A percentile compares a stretch with the other conserved stretches of the same genome.
These are phyloP conservation scores for Myiozetetes cayanensis DNA, from an alignment of 2,113 vertebrate genomes.

Conservation along the genomic window DNA sequence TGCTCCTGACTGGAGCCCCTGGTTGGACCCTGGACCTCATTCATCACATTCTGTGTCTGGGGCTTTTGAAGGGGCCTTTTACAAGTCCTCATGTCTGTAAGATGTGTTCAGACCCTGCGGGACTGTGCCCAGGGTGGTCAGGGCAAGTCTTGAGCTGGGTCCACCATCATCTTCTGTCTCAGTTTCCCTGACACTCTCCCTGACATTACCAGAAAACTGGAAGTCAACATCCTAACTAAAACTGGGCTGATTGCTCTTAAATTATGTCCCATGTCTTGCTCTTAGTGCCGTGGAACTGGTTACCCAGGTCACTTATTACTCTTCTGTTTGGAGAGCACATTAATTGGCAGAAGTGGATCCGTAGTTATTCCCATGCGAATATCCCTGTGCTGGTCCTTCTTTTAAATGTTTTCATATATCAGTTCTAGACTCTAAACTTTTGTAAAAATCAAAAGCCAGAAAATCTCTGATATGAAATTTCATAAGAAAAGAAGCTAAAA, in stretches of 20 bases:
- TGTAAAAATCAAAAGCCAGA: background rate
- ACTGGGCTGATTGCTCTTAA: background rate
- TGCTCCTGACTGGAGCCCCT: background rate
- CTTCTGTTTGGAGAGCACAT: background rate
- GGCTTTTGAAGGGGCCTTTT: background rate
- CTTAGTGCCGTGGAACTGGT: background rate
- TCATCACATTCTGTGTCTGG: background rate
- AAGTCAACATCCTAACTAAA: background rate
- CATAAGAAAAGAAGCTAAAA: background rate
- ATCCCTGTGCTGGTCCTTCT: background rate
- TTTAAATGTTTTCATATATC: background rate
- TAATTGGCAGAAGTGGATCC: background rate
- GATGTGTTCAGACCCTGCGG: background rate
- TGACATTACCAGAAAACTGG: background rate
- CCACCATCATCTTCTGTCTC: background rate
- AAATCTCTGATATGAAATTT: background rate
- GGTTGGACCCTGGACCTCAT: background rate
- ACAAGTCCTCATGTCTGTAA: background rate
- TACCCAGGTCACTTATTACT: background rate
- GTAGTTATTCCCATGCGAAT: background rate
- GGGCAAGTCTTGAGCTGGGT: rapidly evolving
- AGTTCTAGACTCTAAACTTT: background rate
- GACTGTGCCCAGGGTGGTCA: background rate
- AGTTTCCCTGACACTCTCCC: background rate
- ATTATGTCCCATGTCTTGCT: background rate